Base-by-base conservation (phyloP, 2,888 invertebrate species). In the Digitonthophagus gazella region DNA sequence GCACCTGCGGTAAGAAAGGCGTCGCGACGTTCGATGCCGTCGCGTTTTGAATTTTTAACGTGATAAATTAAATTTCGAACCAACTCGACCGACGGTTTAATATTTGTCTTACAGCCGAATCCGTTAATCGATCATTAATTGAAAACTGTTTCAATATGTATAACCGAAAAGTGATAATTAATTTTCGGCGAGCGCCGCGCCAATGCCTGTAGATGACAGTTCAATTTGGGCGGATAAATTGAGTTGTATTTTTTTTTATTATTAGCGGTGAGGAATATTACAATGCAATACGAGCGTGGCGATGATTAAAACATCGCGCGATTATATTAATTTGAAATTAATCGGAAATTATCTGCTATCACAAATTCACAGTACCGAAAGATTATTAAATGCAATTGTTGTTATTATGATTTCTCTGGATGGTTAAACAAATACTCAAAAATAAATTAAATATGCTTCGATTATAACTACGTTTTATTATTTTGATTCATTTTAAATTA, bases 1-100 rank as follows among this genome's bases (percentile, higher is more conserved):
- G 61, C 18, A 20, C 61, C 61, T n/a, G 16, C 61, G n/a, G 57
- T 14, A 20, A 61, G 5, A 18, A 18, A 61, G 18, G 20, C 61
- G 61, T 44, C 28, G 28, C 11, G 28, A 44, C 28, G 28, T 44
- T 11, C 28, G 28, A n/a, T n/a, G n/a, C n/a, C n/a, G n/a, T n/a
- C n/a, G n/a, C n/a, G n/a, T n/a, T 44, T 44, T 44, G 28, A 44
- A 19, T 19, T 61, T 61, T 61, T 20, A 20, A 61, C n/a, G 18
- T 61, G 18, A 19, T n/a, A 61, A 61, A 61, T 20, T 61, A 20
- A 18, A 19, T 20, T n/a, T 16, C 15, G n/a, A 61, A 15, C 20
- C 8, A 44, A 44, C 54, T n/a, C 54, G 15, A n/a, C 61, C 18
- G 61, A n/a, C 18, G 19, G 61, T 19, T 19, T 61, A 19, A 16